Evolutionary conservation across 2,113 vertebrate genomes (phyloP).

Genomic region (Pelmatolapia mariae): DNA sequence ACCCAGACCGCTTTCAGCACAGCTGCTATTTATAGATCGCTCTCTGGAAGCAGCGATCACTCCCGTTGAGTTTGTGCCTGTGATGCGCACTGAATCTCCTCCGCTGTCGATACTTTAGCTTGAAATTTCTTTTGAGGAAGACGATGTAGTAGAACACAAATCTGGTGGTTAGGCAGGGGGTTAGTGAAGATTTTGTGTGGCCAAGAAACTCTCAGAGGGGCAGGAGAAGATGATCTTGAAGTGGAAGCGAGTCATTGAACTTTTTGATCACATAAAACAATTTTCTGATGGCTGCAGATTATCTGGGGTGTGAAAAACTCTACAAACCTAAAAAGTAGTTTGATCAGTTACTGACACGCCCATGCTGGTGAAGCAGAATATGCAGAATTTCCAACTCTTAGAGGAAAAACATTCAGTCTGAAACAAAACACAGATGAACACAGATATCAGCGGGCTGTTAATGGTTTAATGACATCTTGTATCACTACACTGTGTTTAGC

Average conservation of each 20-base stretch:
- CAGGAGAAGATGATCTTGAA: background rate
- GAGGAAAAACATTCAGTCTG: background rate
- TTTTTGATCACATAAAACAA: background rate
- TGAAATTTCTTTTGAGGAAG: background rate
- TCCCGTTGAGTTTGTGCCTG: background rate
- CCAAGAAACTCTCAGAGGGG: background rate
- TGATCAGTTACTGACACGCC: accelerated
- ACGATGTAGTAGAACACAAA: background rate
- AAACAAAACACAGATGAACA: background rate
- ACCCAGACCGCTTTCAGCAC: background rate
- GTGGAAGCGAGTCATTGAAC: background rate
- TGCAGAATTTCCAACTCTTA: background rate
- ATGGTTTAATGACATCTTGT: slow-evolving; percentile 19
- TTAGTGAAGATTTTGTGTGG: background rate
- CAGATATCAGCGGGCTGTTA: slow-evolving; percentile 14
- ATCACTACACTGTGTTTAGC: background rate
- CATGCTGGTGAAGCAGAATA: background rate
- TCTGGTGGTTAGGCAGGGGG: background rate
- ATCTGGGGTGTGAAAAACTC: background rate
- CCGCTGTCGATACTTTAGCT: background rate
- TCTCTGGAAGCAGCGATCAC: background rate
- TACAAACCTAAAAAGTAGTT: background rate
- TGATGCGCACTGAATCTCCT: background rate
- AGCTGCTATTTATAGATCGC: background rate
- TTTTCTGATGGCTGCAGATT: background rate